A percentile compares a stretch with the other conserved stretches of the same genome.
Conservation (phyloP, 1,140 invertebrate genomes). For the Trichogramma pretiosum region DNA sequence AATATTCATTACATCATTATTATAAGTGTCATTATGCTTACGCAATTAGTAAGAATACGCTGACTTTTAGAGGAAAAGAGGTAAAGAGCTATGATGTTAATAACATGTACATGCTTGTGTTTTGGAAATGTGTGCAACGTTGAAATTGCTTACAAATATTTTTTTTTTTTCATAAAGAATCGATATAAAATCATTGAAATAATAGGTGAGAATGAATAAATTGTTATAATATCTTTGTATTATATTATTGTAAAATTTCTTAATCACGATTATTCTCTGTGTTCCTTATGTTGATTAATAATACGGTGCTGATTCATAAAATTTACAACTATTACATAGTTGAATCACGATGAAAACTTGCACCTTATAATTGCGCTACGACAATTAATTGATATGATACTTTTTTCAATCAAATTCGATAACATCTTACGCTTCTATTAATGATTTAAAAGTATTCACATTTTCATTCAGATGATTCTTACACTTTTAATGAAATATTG, state of each 20-base stretch:
- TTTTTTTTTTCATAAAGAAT: too few species aligned
- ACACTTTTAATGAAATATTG: slow-evolving; percentile 26
- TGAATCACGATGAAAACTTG: slow-evolving; percentile 16
- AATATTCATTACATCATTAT: slow-evolving; percentile 36
- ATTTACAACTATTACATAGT: slow-evolving; percentile 19
- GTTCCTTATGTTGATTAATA: too few species aligned
- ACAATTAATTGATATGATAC: slow-evolving; percentile 4
- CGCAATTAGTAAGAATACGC: slow-evolving; percentile 29
- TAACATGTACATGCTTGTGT: slow-evolving; percentile 31
- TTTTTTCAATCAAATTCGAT: slow-evolving; percentile 11
- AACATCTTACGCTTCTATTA: slow-evolving; percentile 8
- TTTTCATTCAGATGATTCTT: slow-evolving; percentile 17
- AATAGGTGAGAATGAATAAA: too few species aligned
- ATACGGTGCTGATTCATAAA: slow-evolving; percentile 7
- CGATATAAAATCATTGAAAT: too few species aligned
- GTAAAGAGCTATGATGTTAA: slow-evolving; percentile 32
- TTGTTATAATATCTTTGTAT: too few species aligned
- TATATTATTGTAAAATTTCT: too few species aligned
- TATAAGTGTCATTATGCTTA: slow-evolving; percentile 38
- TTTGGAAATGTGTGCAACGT: too few species aligned
- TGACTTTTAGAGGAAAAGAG: slow-evolving; percentile 26
- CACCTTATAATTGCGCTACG: slow-evolving; percentile 14
- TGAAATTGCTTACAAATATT: too few species aligned
- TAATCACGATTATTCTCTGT: too few species aligned
- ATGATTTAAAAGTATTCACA: too few species aligned